phyloP scores from a whole-genome alignment of 2,113 vertebrate species.

The Leptobrachium ailaonicum region DNA sequence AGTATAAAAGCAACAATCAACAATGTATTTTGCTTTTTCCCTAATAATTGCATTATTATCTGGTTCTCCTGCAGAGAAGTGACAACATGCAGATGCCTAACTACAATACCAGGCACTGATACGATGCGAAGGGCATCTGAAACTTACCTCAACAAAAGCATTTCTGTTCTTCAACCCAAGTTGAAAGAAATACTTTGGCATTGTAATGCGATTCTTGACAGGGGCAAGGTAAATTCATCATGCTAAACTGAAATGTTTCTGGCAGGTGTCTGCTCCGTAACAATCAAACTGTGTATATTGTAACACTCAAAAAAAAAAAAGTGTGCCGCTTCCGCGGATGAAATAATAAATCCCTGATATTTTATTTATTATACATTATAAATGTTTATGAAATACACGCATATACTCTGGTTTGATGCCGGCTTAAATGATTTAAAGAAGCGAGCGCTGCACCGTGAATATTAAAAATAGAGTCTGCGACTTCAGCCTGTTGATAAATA shows the following conservation, averaged over 20 bases:
- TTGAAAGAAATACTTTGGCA: slow-evolving; percentile 75
- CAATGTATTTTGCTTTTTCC: slow-evolving; percentile 54
- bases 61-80: slow-evolving; percentile 57
- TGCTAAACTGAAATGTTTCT: slow-evolving; percentile 92
- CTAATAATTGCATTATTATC: slow-evolving; percentile 53
- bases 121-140: slow-evolving; percentile 64
- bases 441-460: neutral
- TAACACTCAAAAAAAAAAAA: slow-evolving; percentile 73
- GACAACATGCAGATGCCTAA: slow-evolving; percentile 38
- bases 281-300: slow-evolving; percentile 77
- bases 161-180: slow-evolving; percentile 68
- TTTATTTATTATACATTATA: slow-evolving; percentile 61
- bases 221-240: slow-evolving; percentile 83
- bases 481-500: slow-evolving; percentile 8
- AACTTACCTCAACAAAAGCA: slow-evolving; percentile 63
- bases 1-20: slow-evolving; percentile 54
- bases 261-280: slow-evolving; percentile 87
- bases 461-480: neutral
- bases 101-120: slow-evolving; percentile 58
- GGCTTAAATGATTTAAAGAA: slow-evolving; percentile 1
- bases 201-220: slow-evolving; percentile 89
- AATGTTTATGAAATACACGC: slow-evolving; percentile 46
- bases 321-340: slow-evolving; percentile 51
- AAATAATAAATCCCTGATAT: slow-evolving; percentile 42
- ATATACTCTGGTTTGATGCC: slow-evolving; percentile 18